These are phyloP conservation scores for Anabacerthia variegaticeps DNA, from an alignment of 2,797 vertebrate species.

Conservation along the genomic window DNA sequence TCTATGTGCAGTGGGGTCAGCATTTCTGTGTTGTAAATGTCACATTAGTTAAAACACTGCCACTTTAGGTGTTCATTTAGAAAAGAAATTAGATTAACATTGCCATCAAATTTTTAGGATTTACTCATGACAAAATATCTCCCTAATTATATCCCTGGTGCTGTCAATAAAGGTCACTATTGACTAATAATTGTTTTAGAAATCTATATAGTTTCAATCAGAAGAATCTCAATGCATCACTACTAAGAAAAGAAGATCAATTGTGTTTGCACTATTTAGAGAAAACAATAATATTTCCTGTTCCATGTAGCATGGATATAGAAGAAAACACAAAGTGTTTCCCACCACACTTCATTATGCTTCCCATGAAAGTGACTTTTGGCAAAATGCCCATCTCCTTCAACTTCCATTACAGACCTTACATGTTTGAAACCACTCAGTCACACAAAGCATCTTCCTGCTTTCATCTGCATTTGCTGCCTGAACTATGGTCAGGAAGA, in stretches of 20 bases:
- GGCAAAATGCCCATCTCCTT: not conserved
- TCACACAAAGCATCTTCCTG: not conserved
- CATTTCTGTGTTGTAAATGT: not conserved
- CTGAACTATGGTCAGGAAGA: not conserved
- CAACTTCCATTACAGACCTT: not conserved
- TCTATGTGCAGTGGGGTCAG: not conserved
- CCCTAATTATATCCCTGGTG: not conserved
- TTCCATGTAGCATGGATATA: not conserved
- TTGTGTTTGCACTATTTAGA: not conserved
- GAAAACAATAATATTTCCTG: constrained; percentile 28
- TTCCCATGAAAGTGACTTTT: not conserved
- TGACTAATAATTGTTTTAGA: not conserved
- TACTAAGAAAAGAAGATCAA: not conserved
- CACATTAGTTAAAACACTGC: not conserved
- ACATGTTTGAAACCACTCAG: not conserved
- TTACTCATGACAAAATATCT: not conserved
- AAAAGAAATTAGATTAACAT: not conserved
- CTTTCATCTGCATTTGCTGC: not conserved
- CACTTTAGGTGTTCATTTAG: not conserved
- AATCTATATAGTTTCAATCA: not conserved
- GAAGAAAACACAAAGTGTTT: not conserved
- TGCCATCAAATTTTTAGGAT: not conserved
- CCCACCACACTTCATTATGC: not conserved
- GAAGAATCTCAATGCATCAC: not conserved
- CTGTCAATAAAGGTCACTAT: not conserved